These are phyloP conservation scores for Willowsia nigromaculata DNA, from an alignment of 2,888 invertebrate species.

Conservation along the genomic window DNA sequence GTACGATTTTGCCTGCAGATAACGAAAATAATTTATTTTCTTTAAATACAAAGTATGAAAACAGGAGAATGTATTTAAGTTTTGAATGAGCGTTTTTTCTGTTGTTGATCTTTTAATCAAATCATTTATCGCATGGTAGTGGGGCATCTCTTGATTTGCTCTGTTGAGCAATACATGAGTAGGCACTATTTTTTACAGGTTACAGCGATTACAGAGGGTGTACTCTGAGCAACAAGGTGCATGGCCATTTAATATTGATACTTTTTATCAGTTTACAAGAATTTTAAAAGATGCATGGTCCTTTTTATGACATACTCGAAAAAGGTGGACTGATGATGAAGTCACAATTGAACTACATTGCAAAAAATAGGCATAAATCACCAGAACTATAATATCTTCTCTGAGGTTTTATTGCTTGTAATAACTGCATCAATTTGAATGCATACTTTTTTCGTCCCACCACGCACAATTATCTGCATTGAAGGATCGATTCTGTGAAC, in stretches of 20 bases:
- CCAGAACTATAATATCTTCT: neutral
- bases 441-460: too few species aligned
- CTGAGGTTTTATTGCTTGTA: neutral
- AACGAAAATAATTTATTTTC: neutral
- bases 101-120: neutral
- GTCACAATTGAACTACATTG: neutral
- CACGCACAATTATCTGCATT: too few species aligned
- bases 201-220: neutral
- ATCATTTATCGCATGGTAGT: neutral
- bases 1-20: neutral
- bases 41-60: neutral
- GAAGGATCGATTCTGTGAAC: too few species aligned
- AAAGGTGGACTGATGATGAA: neutral
- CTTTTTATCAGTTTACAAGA: neutral
- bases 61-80: neutral
- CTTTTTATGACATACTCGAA: neutral
- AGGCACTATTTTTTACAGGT: neutral
- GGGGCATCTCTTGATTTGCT: constrained; percentile 15
- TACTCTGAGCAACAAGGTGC: neutral
- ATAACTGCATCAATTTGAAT: neutral
- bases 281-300: neutral
- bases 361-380: neutral
- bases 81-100: neutral
- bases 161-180: constrained; percentile 13
- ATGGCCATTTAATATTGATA: constrained; percentile 2